Conservation (phyloP, 2,113 vertebrate genomes). For the Sialia sialis region DNA sequence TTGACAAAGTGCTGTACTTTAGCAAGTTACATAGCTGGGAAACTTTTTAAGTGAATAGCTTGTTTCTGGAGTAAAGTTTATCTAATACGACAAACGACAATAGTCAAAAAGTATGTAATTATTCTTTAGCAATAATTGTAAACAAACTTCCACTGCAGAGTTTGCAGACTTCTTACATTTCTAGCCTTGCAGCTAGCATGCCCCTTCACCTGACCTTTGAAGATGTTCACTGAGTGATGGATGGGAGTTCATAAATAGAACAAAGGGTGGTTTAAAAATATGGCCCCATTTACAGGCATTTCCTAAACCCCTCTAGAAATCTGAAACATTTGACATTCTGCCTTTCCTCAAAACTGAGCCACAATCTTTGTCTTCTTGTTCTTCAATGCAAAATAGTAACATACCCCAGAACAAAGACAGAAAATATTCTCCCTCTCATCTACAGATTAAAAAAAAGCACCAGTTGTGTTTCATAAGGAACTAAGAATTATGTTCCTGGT, state of each 20-base stretch:
- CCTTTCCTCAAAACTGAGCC: neutral
- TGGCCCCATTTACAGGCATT: neutral
- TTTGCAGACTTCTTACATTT: neutral
- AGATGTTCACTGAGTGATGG: neutral
- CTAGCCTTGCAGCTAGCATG: neutral
- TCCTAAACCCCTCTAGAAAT: neutral
- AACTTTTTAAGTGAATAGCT: neutral
- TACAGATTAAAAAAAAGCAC: neutral
- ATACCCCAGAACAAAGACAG: neutral
- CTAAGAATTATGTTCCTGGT: neutral
- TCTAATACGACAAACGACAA: slow-evolving; percentile 8
- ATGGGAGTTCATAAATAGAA: neutral
- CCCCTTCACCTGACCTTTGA: neutral
- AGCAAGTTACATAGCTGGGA: neutral
- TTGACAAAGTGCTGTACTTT: neutral
- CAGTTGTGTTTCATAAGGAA: neutral
- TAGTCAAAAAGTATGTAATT: neutral
- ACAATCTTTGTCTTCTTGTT: neutral
- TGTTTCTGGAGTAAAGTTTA: slow-evolving; percentile 10
- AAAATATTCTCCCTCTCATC: neutral
- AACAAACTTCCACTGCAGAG: neutral
- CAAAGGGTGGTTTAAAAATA: neutral
- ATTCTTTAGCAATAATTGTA: neutral
- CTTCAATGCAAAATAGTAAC: neutral
- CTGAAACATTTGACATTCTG: neutral